Conservation (phyloP, 2,113 vertebrate species). For the Herpailurus yagouaroundi region DNA sequence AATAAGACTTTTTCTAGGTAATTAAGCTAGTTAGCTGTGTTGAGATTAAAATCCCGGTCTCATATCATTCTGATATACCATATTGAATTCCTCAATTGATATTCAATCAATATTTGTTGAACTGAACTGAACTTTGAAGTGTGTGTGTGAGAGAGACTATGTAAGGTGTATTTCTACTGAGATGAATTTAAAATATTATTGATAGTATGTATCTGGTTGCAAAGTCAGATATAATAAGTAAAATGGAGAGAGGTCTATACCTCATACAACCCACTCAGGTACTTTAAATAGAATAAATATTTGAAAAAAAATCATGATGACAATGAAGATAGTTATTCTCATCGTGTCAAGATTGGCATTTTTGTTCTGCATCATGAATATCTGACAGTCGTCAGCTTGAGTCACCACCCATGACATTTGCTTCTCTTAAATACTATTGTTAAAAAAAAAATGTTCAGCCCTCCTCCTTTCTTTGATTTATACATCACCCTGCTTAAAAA, state of each 20-base stretch:
- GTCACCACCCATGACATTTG: conserved; percentile 80
- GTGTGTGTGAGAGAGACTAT: background rate
- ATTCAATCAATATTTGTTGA: background rate
- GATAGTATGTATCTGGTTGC: background rate
- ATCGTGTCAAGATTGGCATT: conserved; percentile 74
- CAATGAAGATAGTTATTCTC: conserved; percentile 75
- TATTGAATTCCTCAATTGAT: background rate
- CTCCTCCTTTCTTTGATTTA: conserved; percentile 27
- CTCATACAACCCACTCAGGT: conserved; percentile 65
- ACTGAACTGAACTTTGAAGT: background rate
- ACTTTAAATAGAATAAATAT: conserved; percentile 78
- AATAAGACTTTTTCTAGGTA: background rate
- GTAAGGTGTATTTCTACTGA: background rate
- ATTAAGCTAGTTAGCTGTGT: background rate
- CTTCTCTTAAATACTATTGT: conserved; percentile 61
- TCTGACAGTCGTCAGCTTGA: conserved; percentile 83
- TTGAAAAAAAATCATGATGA: conserved; percentile 63
- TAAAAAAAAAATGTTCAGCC: background rate
- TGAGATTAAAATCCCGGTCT: background rate
- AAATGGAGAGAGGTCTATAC: conserved; percentile 33
- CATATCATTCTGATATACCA: background rate
- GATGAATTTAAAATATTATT: background rate
- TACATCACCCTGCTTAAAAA: background rate
- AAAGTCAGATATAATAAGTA: conserved; percentile 48
- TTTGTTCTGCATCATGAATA: conserved; percentile 74